phyloP scores from a whole-genome alignment of 1,140 invertebrate genomes.

The Brachionus paranguensis region DNA sequence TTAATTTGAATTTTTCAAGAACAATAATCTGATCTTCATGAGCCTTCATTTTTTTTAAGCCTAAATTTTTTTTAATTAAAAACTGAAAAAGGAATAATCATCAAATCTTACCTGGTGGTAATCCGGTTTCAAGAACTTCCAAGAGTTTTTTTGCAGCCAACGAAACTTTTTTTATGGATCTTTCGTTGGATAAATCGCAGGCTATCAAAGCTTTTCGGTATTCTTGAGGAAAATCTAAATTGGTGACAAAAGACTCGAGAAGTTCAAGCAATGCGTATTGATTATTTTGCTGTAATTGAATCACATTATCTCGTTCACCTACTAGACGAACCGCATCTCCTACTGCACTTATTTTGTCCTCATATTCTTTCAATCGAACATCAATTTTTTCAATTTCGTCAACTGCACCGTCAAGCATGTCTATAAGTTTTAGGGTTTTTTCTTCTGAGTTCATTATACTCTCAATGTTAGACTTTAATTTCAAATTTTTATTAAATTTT shows the following conservation, averaged over 20 bases:
- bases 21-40: neutral
- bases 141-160: neutral
- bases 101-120: neutral
- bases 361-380: neutral
- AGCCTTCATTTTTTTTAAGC: slow-evolving; percentile 29
- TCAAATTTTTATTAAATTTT: neutral
- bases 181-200: neutral
- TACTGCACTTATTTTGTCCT: slow-evolving; percentile 36
- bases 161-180: neutral
- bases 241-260: neutral
- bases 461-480: slow-evolving; percentile 31
- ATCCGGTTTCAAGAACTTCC: slow-evolving; percentile 12
- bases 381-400: slow-evolving; percentile 40
- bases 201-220: neutral
- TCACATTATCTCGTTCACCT: slow-evolving; percentile 15
- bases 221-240: slow-evolving; percentile 26
- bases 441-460: slow-evolving; percentile 40
- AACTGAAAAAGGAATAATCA: neutral
- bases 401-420: slow-evolving; percentile 30
- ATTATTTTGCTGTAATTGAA: slow-evolving; percentile 33
- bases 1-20: slow-evolving; percentile 20
- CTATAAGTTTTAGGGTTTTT: slow-evolving; percentile 20
- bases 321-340: slow-evolving; percentile 10
- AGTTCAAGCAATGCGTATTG: neutral
- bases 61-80: neutral